Base-by-base conservation (phyloP, 2,113 vertebrate species). In the Amphiprion ocellaris region DNA sequence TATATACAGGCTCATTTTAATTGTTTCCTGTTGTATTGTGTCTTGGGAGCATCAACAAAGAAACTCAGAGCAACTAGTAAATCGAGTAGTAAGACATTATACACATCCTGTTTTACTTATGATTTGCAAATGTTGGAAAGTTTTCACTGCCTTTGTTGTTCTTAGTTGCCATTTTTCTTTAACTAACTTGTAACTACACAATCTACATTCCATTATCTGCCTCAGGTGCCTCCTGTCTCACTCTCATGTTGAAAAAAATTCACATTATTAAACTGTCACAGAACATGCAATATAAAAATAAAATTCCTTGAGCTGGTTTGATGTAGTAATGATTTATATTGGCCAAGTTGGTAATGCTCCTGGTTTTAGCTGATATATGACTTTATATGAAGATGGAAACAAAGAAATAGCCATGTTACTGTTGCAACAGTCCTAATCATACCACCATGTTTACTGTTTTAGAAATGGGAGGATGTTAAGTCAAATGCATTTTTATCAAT, bases 331-430 rank as follows among this genome's bases (percentile, higher is more conserved):
- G 4, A 60, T 68, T 58, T 73, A 52, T 54, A 14, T 24, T n/a
- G 17, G n/a, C 17, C 19, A 60, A 24, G 44, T 41, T 64, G 24
- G 56, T 50, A 12, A 39, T 68, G 21, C 24, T 24, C 44, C 1
- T 74, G 10, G 12, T 28, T 28, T 23, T 17, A 10, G 49, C 26
- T 49, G 24, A 77, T 37, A 14, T 16, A 39, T 59, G n/a, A 8
- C 54, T 74, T 74, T 50, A 75, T 46, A 46, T 56, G 62, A 67
- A 67, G 67, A 70, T 54, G n/a, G 47, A 30, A 30, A 33, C 60
- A 65, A 46, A 68, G 55, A 41, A 49, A 50, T 30, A 30, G 23
- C 37, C 41, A 12, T 44, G 41, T 4, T 1, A 44, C 39, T 58
- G 58, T 56, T 60, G 16, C 24, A 12, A 54, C 41, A 44, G 11